Evolutionary conservation across 2,888 invertebrate species (phyloP), one percentile per base, ranked within the genome.

Genomic region (Dicyrtoma fusca): DNA sequence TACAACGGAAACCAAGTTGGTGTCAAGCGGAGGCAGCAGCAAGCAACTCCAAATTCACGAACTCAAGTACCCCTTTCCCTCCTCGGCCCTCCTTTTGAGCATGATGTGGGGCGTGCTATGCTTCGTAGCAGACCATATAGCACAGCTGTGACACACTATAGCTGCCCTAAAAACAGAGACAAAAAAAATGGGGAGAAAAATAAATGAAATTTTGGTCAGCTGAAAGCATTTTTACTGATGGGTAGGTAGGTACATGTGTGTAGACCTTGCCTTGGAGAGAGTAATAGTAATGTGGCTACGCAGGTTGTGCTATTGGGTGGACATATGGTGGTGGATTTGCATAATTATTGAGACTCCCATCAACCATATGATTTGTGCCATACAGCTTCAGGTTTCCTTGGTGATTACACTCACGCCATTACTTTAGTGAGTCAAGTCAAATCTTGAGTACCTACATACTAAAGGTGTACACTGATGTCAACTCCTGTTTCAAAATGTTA

Each of bases 171-270:
- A 68, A 68, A 64, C n/a, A 49, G 19, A 61, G 5, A 61, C 19
- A 42, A 55, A 26, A 65, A 66, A 55, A 55, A n/a, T n/a, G n/a
- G 51, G 66, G 55, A 44, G 21, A 57, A 57, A 68, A 68, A 64
- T 64, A 55, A 68, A 57, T 68, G 68, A 68, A 57, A 57, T 68
- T 68, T 68, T 68, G 68, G 68, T 57, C 68, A 68, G 55, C 42
- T 61, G 11, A 34, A 34, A 34, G 8, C 34, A 34, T 34, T 34
- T 34, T 34, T 34, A 34, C 8, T 34, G 8, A n/a, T n/a, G n/a
- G n/a, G n/a, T n/a, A n/a, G n/a, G n/a, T n/a, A n/a, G n/a, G n/a
- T n/a, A n/a, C n/a, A n/a, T n/a, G n/a, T n/a, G n/a, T n/a, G n/a
- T n/a, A n/a, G n/a, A n/a, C n/a, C n/a, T n/a, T 5, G 8, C 34